Conservation (phyloP, 2,888 invertebrate species). For the Macrosiphum euphorbiae region DNA sequence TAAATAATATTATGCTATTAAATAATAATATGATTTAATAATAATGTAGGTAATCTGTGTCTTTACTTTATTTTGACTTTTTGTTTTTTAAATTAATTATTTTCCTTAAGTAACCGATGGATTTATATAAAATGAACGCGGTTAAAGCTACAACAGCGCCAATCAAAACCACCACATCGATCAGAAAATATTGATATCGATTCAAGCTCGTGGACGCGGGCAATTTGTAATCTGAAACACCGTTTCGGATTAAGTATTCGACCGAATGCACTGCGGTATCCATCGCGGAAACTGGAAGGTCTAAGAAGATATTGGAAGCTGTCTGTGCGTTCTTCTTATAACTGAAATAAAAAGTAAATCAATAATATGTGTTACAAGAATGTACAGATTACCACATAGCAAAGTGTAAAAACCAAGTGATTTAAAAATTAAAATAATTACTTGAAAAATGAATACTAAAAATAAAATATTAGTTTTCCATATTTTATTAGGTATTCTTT, state of each 20-base stretch:
- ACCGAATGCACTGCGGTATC: constrained; percentile 35
- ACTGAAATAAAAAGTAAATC: constrained; percentile 7
- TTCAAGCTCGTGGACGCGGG: neutral
- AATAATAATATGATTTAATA: too few relatives aligned
- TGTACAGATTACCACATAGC: neutral
- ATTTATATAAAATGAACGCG: neutral
- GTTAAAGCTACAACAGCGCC: neutral
- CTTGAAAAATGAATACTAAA: too few relatives aligned
- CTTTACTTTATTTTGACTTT: neutral
- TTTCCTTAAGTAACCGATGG: neutral
- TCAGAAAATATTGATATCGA: constrained; percentile 36
- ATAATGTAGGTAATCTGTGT: neutral
- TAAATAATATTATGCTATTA: too few relatives aligned
- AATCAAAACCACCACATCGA: neutral
- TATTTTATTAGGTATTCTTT: too few relatives aligned
- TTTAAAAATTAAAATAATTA: neutral
- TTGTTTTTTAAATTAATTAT: neutral
- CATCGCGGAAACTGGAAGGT: constrained; percentile 3
- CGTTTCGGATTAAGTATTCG: constrained; percentile 34
- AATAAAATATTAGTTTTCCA: too few relatives aligned
- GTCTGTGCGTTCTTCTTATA: constrained; percentile 31
- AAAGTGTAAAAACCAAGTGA: neutral
- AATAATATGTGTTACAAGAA: neutral
- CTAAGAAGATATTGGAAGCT: constrained; percentile 20
- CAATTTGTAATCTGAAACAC: neutral